Percentiles rank a stretch among this genome's conserved stretches.
These are phyloP conservation scores for Hirtodrosophila histrioides DNA, from an alignment of 2,888 invertebrate genomes.

Conservation along the genomic window DNA sequence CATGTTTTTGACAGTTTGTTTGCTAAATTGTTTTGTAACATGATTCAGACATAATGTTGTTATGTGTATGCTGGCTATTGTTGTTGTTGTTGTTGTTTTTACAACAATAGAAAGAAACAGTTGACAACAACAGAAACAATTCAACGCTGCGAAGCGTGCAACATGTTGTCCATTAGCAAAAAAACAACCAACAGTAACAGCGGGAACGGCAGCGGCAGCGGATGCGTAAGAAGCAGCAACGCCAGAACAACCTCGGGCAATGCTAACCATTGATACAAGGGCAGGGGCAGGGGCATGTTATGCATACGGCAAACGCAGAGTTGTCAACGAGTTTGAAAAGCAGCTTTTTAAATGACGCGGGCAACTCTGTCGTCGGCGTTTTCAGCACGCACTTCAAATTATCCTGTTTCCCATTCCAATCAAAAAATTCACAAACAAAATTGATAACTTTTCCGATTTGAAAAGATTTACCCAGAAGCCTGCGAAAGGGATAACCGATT, in stretches of 20 bases:
- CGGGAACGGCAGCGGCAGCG: too few species aligned
- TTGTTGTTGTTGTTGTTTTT: slow-evolving; percentile 27
- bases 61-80: slow-evolving; percentile 35
- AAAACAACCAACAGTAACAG: not conserved
- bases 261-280: slow-evolving; percentile 2
- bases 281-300: not conserved
- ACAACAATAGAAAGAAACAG: slow-evolving; percentile 55
- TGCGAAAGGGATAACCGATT: too few species aligned
- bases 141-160: slow-evolving; percentile 57
- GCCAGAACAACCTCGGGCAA: not conserved
- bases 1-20: slow-evolving; percentile 82
- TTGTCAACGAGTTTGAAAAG: too few species aligned
- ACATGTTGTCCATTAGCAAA: slow-evolving; percentile 58
- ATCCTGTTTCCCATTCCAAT: not conserved
- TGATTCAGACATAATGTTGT: slow-evolving; percentile 77
- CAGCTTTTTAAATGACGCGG: too few species aligned
- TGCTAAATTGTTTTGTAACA: slow-evolving; percentile 81
- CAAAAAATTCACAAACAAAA: too few species aligned
- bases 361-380: too few species aligned
- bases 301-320: slow-evolving; percentile 16
- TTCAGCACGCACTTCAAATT: not conserved
- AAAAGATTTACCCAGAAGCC: too few species aligned
- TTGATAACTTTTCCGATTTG: too few species aligned
- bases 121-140: slow-evolving; percentile 52
- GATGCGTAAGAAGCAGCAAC: too few species aligned